A percentile compares a stretch with the other conserved stretches of the same genome.
Evolutionary conservation across 2,113 vertebrate species (phyloP).

Genomic region (Bostrychus sinensis): DNA sequence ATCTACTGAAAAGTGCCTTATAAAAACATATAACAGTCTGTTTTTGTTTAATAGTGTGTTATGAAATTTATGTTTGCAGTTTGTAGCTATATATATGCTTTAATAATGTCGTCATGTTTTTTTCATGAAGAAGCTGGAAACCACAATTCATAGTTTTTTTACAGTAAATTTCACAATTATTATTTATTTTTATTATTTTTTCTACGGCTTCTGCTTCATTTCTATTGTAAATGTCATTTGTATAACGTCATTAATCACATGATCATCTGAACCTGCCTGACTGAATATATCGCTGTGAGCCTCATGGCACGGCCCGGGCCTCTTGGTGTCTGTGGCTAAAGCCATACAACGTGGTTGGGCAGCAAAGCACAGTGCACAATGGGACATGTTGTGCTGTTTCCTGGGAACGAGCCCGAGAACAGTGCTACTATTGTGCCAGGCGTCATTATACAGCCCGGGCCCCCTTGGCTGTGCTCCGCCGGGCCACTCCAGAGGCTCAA

Average conservation of each 20-base stretch:
- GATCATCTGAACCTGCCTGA: conserved; percentile 52
- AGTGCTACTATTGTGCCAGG: conserved; percentile 82
- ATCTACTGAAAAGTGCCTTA: no score
- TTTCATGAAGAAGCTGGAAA: no score
- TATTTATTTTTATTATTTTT: no score
- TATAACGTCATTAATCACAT: conserved; percentile 50
- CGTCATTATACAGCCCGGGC: conserved; percentile 79
- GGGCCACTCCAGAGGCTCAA: conserved; percentile 79
- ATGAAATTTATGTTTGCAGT: no score
- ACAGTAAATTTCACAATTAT: no score
- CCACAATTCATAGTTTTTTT: no score
- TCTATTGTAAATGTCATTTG: conserved; percentile 40
- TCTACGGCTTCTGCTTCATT: conserved; percentile 61
- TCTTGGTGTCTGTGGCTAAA: conserved; percentile 73
- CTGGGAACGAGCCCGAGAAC: conserved; percentile 82
- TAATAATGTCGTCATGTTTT: no score
- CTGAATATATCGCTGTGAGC: conserved; percentile 54
- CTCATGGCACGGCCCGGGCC: conserved; percentile 58
- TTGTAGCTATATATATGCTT: no score
- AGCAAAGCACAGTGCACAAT: conserved; percentile 83
- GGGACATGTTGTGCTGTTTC: conserved; percentile 81
- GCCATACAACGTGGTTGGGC: conserved; percentile 80
- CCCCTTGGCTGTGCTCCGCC: conserved; percentile 72
- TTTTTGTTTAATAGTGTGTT: no score
- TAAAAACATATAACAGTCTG: no score